These are phyloP conservation scores for Drosophila niveifrons DNA, from an alignment of 2,888 invertebrate species.

Conservation along the genomic window DNA sequence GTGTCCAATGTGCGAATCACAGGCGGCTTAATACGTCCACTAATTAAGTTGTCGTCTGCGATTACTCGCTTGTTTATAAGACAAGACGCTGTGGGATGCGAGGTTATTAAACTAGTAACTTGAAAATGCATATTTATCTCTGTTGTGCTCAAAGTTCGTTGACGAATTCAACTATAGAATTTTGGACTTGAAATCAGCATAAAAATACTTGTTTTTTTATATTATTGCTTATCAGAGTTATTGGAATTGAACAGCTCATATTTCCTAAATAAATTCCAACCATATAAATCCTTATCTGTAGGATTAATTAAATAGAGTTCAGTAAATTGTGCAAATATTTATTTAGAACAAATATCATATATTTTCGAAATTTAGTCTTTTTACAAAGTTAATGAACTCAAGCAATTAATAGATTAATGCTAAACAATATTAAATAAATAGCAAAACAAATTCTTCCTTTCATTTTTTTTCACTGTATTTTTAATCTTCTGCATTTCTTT, in stretches of 20 bases:
- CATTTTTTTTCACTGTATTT: neutral
- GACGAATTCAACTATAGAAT: neutral
- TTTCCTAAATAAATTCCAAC: no score
- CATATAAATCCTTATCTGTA: no score
- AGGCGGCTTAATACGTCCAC: constrained; percentile 14
- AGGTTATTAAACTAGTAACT: constrained; percentile 20
- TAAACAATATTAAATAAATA: no score
- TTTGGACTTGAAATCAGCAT: no score
- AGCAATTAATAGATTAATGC: no score
- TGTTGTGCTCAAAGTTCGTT: neutral
- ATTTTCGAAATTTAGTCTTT: neutral
- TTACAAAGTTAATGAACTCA: no score
- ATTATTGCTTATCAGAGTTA: no score
- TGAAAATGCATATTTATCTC: neutral
- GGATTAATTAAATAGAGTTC: no score
- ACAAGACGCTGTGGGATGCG: neutral
- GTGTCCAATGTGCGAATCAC: constrained; percentile 18
- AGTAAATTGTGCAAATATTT: neutral
- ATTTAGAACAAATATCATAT: neutral
- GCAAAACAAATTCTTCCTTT: neutral
- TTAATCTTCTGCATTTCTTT: neutral
- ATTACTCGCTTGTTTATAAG: neutral
- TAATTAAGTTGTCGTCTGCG: constrained; percentile 2
- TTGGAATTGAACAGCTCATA: no score
- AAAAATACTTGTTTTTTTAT: no score